Conservation (phyloP, 1,140 invertebrate species). For the Scaptomyza graminum region DNA sequence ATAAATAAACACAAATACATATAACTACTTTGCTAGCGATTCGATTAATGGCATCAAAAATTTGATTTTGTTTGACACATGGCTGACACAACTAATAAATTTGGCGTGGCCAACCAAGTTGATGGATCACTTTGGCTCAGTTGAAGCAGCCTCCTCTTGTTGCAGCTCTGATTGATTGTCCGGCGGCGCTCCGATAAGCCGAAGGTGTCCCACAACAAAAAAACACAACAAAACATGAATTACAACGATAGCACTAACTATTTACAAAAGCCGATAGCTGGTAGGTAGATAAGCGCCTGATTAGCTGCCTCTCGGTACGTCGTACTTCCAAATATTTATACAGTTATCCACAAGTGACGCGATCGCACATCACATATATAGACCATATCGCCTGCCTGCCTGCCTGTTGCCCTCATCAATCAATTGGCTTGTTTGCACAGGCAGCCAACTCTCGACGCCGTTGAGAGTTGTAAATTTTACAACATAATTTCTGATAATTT, state of each 20-base stretch:
- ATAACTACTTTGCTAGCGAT: neutral
- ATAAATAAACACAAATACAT: neutral
- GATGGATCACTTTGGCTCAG: conserved; percentile 42
- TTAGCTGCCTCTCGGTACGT: conserved; percentile 35
- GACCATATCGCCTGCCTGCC: neutral
- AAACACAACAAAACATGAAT: conserved; percentile 50
- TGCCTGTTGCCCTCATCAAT: conserved; percentile 55
- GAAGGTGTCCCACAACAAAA: conserved; percentile 16
- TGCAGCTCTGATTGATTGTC: conserved; percentile 56
- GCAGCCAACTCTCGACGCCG: neutral
- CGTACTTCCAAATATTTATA: conserved; percentile 70
- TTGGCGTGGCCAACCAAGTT: conserved; percentile 26
- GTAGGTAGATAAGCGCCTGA: conserved; percentile 74
- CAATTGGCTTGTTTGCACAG: conserved; percentile 58
- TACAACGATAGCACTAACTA: conserved; percentile 40
- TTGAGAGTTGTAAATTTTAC: conserved; percentile 75
- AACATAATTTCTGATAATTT: conserved; percentile 81
- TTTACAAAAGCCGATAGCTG: conserved; percentile 42
- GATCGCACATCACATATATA: conserved; percentile 16
- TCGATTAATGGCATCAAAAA: conserved; percentile 67
- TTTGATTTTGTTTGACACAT: conserved; percentile 75
- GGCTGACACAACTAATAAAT: conserved; percentile 79
- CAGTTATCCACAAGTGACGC: conserved; percentile 77
- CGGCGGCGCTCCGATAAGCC: conserved; percentile 59
- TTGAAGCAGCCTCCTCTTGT: conserved; percentile 1